Evolutionary conservation across 2,888 invertebrate species (phyloP).

Genomic region (Pseudococcus longispinus): DNA sequence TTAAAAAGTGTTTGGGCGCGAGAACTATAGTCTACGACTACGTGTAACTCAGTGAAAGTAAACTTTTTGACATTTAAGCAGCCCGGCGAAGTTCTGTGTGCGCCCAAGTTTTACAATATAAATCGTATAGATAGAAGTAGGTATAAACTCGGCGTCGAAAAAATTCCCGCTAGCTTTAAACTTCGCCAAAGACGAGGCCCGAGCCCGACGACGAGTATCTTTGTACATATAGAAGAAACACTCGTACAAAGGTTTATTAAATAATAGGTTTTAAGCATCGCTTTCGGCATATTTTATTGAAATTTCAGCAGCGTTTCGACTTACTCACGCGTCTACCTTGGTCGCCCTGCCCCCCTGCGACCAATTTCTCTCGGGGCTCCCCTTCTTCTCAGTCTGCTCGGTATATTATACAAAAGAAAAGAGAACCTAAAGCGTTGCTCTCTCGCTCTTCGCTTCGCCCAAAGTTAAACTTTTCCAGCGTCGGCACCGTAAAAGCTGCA

Average conservation of each 20-base stretch:
- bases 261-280: conserved; percentile 53
- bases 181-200: not conserved
- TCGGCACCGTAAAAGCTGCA: conserved; percentile 46
- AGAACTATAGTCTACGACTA: no score
- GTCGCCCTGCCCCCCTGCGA: not conserved
- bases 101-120: conserved; percentile 25
- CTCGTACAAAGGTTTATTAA: conserved; percentile 51
- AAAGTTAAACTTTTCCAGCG: conserved; percentile 45
- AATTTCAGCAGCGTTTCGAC: conserved; percentile 41
- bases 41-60: not conserved
- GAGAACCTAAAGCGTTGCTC: conserved; percentile 4
- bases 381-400: not conserved
- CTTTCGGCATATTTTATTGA: conserved; percentile 55
- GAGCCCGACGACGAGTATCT: not conserved
- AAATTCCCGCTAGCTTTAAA: not conserved
- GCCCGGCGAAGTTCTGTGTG: not conserved
- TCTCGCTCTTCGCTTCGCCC: not conserved
- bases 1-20: not conserved
- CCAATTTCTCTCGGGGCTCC: not conserved
- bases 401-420: not conserved
- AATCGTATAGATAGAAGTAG: not conserved
- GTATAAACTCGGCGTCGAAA: not conserved
- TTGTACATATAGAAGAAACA: conserved; percentile 12
- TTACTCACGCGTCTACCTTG: not conserved
- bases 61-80: conserved; percentile 37